Conservation (phyloP, 2,113 vertebrate species). For the Sebastes fasciatus region DNA sequence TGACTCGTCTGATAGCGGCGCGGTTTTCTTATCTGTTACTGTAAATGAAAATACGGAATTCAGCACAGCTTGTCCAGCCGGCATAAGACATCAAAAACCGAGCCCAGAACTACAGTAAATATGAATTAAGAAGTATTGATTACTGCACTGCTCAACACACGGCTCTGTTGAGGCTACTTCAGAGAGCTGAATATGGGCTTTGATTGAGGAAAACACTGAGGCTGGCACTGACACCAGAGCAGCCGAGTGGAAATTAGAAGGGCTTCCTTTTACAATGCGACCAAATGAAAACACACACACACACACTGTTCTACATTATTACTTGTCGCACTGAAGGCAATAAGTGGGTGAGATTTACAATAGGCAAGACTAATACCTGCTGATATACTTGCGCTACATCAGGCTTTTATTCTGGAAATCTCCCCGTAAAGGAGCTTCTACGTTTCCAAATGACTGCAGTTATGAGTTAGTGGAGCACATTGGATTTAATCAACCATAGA, state of each 20-base stretch:
- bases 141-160: background rate
- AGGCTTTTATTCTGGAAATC: constrained; percentile 32
- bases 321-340: constrained; percentile 35
- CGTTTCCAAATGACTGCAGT: constrained; percentile 27
- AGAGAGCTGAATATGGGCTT: constrained; percentile 36
- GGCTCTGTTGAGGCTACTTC: constrained; percentile 37
- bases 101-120: constrained; percentile 26
- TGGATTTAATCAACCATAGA: constrained; percentile 55
- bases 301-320: constrained; percentile 23
- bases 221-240: constrained; percentile 9
- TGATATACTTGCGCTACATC: constrained; percentile 33
- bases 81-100: constrained; percentile 16
- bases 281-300: constrained; percentile 39
- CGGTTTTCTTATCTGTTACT: constrained; percentile 22
- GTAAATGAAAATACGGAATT: constrained; percentile 30
- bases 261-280: constrained; percentile 1
- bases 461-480: constrained; percentile 25
- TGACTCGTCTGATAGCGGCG: constrained; percentile 41
- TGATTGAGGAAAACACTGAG: constrained; percentile 38
- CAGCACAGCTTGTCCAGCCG: constrained; percentile 1
- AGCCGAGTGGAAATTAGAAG: constrained; percentile 27
- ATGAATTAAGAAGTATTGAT: constrained; percentile 48
- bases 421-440: constrained; percentile 23
- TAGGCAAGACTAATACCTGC: constrained; percentile 45
- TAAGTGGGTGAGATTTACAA: constrained; percentile 55